Evolutionary conservation across 2,113 vertebrate genomes (phyloP), one percentile per base, ranked within the genome.

Genomic region (Mobula birostris): DNA sequence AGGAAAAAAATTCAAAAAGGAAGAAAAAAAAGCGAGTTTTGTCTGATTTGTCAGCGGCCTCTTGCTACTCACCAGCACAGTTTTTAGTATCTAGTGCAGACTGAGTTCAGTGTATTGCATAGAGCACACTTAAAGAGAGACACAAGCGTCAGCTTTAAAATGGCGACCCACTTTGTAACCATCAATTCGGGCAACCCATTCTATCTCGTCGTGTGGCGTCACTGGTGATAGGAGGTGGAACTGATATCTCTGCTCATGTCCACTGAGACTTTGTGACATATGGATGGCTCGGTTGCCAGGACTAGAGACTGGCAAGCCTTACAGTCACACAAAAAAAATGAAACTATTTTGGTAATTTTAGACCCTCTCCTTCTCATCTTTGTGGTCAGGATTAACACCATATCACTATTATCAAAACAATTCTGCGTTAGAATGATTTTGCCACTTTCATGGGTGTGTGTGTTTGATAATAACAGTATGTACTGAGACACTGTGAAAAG

Each of bases 11-110:
- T 91, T 70, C 19, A 68, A 72, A 93, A 92, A 48, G 48, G 36
- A 40, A 19, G 24, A 56, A 76, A 74, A 76, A 93, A 74, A 56
- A 83, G 68, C 66, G 68, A 93, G 68, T 93, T 93, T 72, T 27
- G 21, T 93, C 66, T 90, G 85, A 90, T 90, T 19, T 40, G 48
- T 74, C 70, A 76, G 91, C 9, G 48, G 91, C 72, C 70, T 5
- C 72, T 74, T 56, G 91, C 91, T 93, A 93, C 91, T 93, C 91
- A 93, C 91, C 91, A 76, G 91, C 36, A 76, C 91, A 0, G 21
- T 29, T 56, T 72, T 93, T 72, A 93, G 91, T 76, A 74, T 72
- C 91, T 40, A 93, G 68, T 93, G 72, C 70, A 93, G 68, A 74
- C 91, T 93, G 91, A 92, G 36, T 93, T 48, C 91, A 48, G 8